These are phyloP conservation scores for Drosophila robusta DNA, from an alignment of 2,888 invertebrate genomes.

Conservation along the genomic window DNA sequence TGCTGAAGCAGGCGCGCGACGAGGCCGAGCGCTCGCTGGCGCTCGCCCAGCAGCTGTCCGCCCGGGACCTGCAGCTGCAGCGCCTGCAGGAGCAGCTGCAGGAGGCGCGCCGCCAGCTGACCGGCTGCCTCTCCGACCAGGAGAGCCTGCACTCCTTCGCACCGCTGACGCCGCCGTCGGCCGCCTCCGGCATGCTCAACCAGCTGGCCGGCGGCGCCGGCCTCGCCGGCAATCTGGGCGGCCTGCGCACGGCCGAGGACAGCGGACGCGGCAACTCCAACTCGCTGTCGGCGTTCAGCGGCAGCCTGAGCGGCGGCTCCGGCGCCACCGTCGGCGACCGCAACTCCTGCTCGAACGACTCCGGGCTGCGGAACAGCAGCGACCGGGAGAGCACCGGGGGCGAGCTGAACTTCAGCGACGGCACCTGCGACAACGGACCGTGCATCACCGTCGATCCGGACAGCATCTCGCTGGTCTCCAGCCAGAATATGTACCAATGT, in stretches of 20 bases:
- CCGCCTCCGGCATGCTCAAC: conserved; percentile 85
- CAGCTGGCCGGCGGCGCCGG: conserved; percentile 84
- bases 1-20: conserved; percentile 94
- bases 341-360: conserved; percentile 94
- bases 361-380: conserved; percentile 92
- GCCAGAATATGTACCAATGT: conserved; percentile 86
- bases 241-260: conserved; percentile 88
- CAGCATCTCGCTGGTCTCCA: conserved; percentile 85
- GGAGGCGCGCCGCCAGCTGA: conserved; percentile 92
- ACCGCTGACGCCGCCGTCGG: conserved; percentile 87
- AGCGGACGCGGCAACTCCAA: conserved; percentile 90
- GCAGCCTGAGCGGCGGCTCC: conserved; percentile 83
- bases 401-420: conserved; percentile 91
- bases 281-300: conserved; percentile 86
- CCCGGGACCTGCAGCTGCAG: conserved; percentile 93
- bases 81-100: conserved; percentile 94
- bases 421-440: conserved; percentile 86
- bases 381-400: conserved; percentile 92
- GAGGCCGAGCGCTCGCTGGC: conserved; percentile 95
- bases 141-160: conserved; percentile 92
- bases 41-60: conserved; percentile 94
- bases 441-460: conserved; percentile 85
- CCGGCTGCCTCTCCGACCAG: conserved; percentile 93
- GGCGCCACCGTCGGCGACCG: conserved; percentile 88
- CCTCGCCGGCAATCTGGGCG: conserved; percentile 87